Evolutionary conservation across 2,113 vertebrate species (phyloP), one percentile per base, ranked within the genome.

Genomic region (Columbina picui): DNA sequence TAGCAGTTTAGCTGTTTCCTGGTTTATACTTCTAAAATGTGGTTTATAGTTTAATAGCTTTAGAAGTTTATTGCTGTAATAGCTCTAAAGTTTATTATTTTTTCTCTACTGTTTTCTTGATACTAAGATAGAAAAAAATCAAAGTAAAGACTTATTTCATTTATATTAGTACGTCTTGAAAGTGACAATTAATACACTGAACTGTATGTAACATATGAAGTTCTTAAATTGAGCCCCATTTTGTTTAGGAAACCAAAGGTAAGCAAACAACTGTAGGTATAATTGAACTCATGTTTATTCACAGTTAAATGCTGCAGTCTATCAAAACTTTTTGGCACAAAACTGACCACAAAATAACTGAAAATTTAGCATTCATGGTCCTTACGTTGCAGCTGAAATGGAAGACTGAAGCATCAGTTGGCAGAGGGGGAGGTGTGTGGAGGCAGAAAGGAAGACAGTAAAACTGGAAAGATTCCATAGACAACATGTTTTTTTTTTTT

Each of bases 281-380:
- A 22, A 74, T 68, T 89, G 53, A 91, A 79, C 43, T 75, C 67
- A 76, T 43, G 49, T 71, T 90, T 90, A 88, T 80, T 91, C 69
- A 94, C 55, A 47, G 26, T 12, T 55, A 90, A 76, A 27, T 52
- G 29, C 67, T 41, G 39, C 49, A 87, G 60, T 22, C 52, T 97
- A 96, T 94, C 80, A 97, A 93, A 98, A 97, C 29, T 22, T 87
- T 98, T 97, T 98, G 98, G 94, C 97, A 98, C 94, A 97, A 96
- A 97, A 94, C 90, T 89, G 92, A 98, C 97, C 76, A 36, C 79
- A 87, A 95, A 98, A 97, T 97, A 97, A 92, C 95, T 96, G 56
- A 94, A 95, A 91, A 84, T 85, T 97, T 94, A 97, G 89, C 94
- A 87, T 94, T 93, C 64, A 63, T 15, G 56, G 55, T 65, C 75